Percentiles rank a stretch among this genome's conserved stretches.
Conservation (phyloP, 2,888 invertebrate species). For the Yponomeuta evonymella region DNA sequence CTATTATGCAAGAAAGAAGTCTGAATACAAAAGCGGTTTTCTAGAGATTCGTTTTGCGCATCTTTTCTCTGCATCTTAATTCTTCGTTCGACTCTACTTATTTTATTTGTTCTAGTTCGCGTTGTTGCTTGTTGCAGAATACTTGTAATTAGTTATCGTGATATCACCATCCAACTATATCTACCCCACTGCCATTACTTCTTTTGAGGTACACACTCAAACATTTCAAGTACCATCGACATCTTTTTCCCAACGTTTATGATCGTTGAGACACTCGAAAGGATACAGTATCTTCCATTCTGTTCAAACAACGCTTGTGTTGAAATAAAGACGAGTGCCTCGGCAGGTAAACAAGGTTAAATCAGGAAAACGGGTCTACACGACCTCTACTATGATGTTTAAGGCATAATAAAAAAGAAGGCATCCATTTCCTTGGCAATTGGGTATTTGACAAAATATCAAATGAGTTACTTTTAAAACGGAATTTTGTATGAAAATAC, state of each 20-base stretch:
- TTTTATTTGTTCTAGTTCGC: too few relatives aligned
- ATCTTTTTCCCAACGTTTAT: not conserved
- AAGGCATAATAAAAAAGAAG: too few relatives aligned
- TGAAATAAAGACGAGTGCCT: not conserved
- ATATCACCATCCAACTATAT: not conserved
- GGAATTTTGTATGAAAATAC: too few relatives aligned
- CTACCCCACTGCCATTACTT: conserved; percentile 7
- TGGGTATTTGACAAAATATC: too few relatives aligned
- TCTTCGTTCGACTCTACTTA: too few relatives aligned
- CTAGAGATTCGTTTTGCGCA: not conserved
- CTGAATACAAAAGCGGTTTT: not conserved
- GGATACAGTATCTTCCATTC: not conserved
- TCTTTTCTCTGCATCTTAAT: too few relatives aligned
- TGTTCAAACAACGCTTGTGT: not conserved
- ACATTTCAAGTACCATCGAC: conserved; percentile 6
- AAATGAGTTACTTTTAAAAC: too few relatives aligned
- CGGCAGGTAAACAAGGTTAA: too few relatives aligned
- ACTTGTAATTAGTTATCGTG: not conserved
- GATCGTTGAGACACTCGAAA: not conserved
- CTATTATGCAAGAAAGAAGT: not conserved
- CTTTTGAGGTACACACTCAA: not conserved
- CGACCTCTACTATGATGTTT: too few relatives aligned
- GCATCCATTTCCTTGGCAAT: too few relatives aligned
- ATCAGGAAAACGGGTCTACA: too few relatives aligned
- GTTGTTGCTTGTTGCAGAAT: not conserved